Evolutionary conservation across 2,113 vertebrate genomes (phyloP), one percentile per base, ranked within the genome.

Genomic region (Okapia johnstoni): DNA sequence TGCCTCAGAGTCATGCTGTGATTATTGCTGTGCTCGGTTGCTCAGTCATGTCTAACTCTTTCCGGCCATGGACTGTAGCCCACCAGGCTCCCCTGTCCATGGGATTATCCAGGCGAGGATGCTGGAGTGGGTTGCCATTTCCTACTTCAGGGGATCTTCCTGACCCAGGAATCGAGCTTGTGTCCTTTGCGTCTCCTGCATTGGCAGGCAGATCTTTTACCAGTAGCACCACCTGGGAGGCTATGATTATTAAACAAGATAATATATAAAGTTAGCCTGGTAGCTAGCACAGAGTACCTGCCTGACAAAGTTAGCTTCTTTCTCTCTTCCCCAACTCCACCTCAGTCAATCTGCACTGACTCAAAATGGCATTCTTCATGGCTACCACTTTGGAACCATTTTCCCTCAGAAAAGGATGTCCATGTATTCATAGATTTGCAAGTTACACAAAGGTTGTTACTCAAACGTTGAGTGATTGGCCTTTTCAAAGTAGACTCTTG

Each of bases 401-500:
- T 96, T 30, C 46, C 46, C 57, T 52, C 77, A 19, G 58, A 61
- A 85, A 90, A 57, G 21, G 10, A 21, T 7, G n/a, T 73, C 23
- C 4, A 1, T 26, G 58, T 76, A 12, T 40, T 90, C 73, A 50
- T 57, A 60, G 16, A 88, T 55, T 5, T 57, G 33, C 30, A 77
- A 40, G 58, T 85, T 54, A 43, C 52, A n/a, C 77, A 33, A 6
- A n/a, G 58, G 77, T 54, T 5, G 11, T 63, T 73, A 63, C 26
- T 88, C 54, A 92, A 85, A 46, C 14, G 12, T 85, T 86, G 55
- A 25, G 9, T 15, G 1, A 46, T 70, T 92, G 93, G 28, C 90
- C 86, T 97, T 85, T 96, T 90, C 85, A 81, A 88, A 94, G 76
- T 6, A 85, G 36, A 79, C 8, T 58, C 60, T 61, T 15, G 46